Evolutionary conservation across 2,113 vertebrate genomes (phyloP).

Genomic region (Haemorhous mexicanus): DNA sequence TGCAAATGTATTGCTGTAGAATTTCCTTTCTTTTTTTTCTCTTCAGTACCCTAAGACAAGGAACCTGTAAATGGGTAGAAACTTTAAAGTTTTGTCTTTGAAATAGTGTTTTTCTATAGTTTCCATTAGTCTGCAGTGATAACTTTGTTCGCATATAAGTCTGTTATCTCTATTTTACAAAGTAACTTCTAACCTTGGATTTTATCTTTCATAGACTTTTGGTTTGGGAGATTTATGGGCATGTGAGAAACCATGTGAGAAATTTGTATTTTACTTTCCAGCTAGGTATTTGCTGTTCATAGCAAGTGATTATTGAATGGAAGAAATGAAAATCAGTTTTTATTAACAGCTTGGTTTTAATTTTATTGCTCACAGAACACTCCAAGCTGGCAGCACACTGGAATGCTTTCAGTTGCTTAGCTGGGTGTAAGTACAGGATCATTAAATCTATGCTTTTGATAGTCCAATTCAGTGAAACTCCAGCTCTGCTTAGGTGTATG

Average conservation of each 20-base stretch:
- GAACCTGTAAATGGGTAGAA: background rate
- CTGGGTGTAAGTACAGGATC: background rate
- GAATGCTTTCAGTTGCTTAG: background rate
- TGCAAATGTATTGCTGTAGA: background rate
- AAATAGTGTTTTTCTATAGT: background rate
- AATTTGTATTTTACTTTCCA: background rate
- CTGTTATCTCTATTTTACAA: background rate
- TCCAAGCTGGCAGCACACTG: background rate
- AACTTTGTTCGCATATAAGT: background rate
- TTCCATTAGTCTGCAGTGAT: background rate
- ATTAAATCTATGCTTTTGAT: constrained; percentile 23
- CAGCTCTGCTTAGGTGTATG: background rate
- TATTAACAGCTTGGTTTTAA: background rate
- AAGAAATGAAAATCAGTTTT: background rate
- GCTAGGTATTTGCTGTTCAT: background rate
- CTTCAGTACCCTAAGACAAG: background rate
- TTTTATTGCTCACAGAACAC: background rate
- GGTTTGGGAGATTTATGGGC: background rate
- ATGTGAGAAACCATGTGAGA: background rate
- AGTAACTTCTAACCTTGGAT: background rate
- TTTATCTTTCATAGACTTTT: background rate
- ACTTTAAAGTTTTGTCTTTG: background rate
- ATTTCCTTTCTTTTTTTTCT: background rate
- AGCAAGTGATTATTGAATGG: background rate
- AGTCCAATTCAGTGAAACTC: background rate